Base-by-base conservation (phyloP, 2,797 vertebrate species). In the Chaetophractus vellerosus region DNA sequence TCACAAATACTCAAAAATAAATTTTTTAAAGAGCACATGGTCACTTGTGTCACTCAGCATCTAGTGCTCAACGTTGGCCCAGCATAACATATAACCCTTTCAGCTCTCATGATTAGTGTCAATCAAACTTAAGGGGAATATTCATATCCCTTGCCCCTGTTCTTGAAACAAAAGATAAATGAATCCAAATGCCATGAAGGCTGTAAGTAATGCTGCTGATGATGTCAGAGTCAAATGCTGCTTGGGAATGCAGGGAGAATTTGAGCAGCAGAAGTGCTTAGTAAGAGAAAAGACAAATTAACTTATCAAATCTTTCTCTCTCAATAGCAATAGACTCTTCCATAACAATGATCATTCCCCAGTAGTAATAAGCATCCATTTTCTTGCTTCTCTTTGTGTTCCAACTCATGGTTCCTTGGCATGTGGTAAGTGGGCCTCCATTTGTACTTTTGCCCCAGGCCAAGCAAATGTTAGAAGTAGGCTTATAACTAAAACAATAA, bases 381-480 rank as follows among this genome's bases (percentile, higher is more conserved):
- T 96, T 82, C 83, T 87, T 86, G 52, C 33, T 93, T 93, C 75
- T 94, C 18, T 87, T 66, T 82, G 52, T 76, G 38, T 45, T 94
- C 57, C 74, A 84, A 57, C 87, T 93, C 41, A 52, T 66, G 69
- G 41, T 72, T 94, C 31, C 41, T 83, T 90, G 69, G 89, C 33
- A 57, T 64, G 41, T 68, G 72, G 15, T 66, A 55, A 91, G 84
- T 31, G 41, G 24, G 5, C 45, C 26, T 86, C 79, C 38, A 84
- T 91, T 93, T 50, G 23, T 50, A 74, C 36, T 92, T 57, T 93
- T 96, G 66, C 75, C 72, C 83, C 61, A 81, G 66, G 90, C 48
- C 80, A 96, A 28, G n/a, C 52, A 96, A 94, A 94, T 76, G 38
- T 87, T 96, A 68, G 80, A 92, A 93, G 76, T 61, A 95, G 48